A percentile compares a stretch with the other conserved stretches of the same genome.
phyloP scores from a whole-genome alignment of 2,888 invertebrate species.

The Synanthedon tipuliformis region DNA sequence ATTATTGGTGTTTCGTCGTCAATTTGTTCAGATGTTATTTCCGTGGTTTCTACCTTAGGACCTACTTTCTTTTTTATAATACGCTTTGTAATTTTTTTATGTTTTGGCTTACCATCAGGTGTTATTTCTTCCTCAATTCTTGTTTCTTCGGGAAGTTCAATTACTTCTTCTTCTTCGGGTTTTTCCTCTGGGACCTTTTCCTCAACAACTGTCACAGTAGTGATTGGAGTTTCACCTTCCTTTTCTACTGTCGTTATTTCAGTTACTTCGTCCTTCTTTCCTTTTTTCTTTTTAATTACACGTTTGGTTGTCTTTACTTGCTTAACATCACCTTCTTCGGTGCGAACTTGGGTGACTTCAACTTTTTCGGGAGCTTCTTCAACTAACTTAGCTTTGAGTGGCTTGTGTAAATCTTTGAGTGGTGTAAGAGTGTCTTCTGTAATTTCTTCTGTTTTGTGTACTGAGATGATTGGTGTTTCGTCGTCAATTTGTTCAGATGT shows the following conservation, averaged over 20 bases:
- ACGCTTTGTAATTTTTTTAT: constrained; percentile 20
- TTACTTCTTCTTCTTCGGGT: constrained; percentile 6
- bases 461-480: constrained; percentile 12
- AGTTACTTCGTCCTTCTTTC: constrained; percentile 27
- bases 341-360: constrained; percentile 10
- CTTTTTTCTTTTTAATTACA: constrained; percentile 23
- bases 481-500: constrained; percentile 26
- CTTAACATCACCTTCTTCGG: constrained; percentile 10
- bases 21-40: constrained; percentile 37
- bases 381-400: constrained; percentile 18
- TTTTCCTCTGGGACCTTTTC: constrained; percentile 12
- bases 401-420: constrained; percentile 19
- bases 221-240: constrained; percentile 13
- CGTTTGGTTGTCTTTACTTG: constrained; percentile 11
- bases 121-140: constrained; percentile 12
- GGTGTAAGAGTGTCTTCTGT: constrained; percentile 14
- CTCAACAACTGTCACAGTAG: constrained; percentile 1
- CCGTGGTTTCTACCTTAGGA: constrained; percentile 32
- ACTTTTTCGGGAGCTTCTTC: constrained; percentile 13
- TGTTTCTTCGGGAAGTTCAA: constrained; percentile 34
- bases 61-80: constrained; percentile 29
- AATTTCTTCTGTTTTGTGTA: constrained; percentile 12
- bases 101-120: constrained; percentile 17
- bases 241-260: constrained; percentile 24
- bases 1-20: constrained; percentile 14